Percentiles rank a stretch among this genome's conserved stretches.
Conservation (phyloP, 1,140 invertebrate species). For the Ganaspis sp. region DNA sequence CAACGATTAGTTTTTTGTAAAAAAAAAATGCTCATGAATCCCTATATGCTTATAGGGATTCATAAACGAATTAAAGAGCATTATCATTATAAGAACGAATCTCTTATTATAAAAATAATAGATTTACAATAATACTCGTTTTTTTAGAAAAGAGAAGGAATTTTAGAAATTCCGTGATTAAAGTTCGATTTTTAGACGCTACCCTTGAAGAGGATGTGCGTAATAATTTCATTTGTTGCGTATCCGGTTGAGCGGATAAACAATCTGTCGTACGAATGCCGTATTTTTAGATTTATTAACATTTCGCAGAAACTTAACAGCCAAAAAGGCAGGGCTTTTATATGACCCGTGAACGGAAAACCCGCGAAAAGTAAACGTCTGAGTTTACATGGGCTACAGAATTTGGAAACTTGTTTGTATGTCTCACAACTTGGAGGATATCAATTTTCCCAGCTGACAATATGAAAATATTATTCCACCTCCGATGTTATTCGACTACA, state of each 20-base stretch:
- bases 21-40: too few species aligned
- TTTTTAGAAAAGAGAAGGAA: too few species aligned
- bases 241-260: background rate
- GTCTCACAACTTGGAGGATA: background rate
- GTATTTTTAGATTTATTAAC: background rate
- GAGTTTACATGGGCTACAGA: background rate
- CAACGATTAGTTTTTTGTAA: too few species aligned
- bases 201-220: background rate
- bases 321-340: background rate
- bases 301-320: background rate
- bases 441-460: background rate
- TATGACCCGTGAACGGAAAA: background rate
- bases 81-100: too few species aligned
- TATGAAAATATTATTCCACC: background rate
- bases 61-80: too few species aligned
- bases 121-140: too few species aligned
- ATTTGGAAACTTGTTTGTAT: background rate
- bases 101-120: too few species aligned
- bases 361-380: background rate
- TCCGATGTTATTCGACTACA: background rate
- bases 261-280: background rate
- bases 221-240: background rate
- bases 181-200: background rate
- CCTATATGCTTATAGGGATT: too few species aligned
- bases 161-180: too few species aligned